Conservation (phyloP, 1,140 invertebrate genomes). For the Plectus sambesii region DNA sequence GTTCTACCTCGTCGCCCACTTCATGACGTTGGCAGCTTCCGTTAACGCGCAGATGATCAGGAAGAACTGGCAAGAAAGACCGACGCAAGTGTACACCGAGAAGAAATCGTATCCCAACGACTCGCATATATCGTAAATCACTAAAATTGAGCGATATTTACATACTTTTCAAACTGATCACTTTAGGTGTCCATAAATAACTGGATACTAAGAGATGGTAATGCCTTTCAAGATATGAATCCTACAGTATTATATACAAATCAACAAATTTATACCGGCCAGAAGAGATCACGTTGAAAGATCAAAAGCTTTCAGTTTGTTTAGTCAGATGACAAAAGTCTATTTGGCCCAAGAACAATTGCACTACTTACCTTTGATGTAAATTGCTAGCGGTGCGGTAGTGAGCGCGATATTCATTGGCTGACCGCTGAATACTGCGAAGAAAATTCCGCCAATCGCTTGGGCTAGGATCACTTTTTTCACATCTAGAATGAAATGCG, state of each 20-base stretch:
- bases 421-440: slow-evolving; percentile 54
- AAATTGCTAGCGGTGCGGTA: slow-evolving; percentile 55
- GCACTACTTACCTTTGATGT: slow-evolving; percentile 54
- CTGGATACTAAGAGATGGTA: no score
- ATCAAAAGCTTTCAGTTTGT: no score
- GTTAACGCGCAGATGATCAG: slow-evolving; percentile 53
- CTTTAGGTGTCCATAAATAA: no score
- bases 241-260: no score
- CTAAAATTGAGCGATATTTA: slow-evolving; percentile 43
- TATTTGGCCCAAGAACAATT: no score
- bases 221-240: no score
- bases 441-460: slow-evolving; percentile 54
- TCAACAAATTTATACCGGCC: no score
- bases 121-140: slow-evolving; percentile 53
- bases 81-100: slow-evolving; percentile 55
- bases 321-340: no score
- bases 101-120: slow-evolving; percentile 53
- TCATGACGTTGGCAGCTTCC: slow-evolving; percentile 54
- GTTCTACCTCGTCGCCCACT: slow-evolving; percentile 54
- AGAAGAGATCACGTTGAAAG: no score
- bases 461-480: slow-evolving; percentile 55
- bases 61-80: slow-evolving; percentile 55
- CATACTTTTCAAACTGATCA: no score
- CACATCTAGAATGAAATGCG: slow-evolving; percentile 52
- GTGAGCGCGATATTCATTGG: slow-evolving; percentile 55